Evolutionary conservation across 1,140 invertebrate species (phyloP).

Genomic region (Platyura marginata): DNA sequence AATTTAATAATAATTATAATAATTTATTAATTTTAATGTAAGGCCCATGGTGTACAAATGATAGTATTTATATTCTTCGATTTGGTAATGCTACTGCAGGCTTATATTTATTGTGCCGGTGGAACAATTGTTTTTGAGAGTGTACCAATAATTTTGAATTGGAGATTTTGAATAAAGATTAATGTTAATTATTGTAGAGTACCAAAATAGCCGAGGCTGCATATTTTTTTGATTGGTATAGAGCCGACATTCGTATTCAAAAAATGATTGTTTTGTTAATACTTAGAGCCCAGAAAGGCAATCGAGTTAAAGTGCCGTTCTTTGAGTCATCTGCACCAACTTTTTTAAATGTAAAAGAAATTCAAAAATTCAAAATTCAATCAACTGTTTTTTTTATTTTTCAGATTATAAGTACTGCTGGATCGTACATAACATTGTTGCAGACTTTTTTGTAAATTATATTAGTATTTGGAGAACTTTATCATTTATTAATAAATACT

Average conservation of each 20-base stretch:
- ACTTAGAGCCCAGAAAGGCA: background rate
- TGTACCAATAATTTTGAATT: background rate
- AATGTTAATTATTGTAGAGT: background rate
- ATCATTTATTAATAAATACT: no score
- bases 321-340: background rate
- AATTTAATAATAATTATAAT: no score
- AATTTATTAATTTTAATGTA: no score
- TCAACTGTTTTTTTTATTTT: background rate
- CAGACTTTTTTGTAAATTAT: background rate
- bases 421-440: background rate
- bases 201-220: background rate
- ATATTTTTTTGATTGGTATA: background rate
- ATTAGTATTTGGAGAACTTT: no score
- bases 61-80: background rate
- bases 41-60: background rate
- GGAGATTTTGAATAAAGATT: background rate
- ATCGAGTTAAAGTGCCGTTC: background rate
- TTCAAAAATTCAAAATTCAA: background rate
- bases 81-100: background rate
- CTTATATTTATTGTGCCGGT: background rate
- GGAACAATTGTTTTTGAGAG: background rate
- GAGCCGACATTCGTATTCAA: background rate
- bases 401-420: background rate
- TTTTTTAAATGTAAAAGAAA: background rate
- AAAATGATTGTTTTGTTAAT: background rate